Conservation (phyloP, 2,797 vertebrate species). For the Etheostoma nigrum region DNA sequence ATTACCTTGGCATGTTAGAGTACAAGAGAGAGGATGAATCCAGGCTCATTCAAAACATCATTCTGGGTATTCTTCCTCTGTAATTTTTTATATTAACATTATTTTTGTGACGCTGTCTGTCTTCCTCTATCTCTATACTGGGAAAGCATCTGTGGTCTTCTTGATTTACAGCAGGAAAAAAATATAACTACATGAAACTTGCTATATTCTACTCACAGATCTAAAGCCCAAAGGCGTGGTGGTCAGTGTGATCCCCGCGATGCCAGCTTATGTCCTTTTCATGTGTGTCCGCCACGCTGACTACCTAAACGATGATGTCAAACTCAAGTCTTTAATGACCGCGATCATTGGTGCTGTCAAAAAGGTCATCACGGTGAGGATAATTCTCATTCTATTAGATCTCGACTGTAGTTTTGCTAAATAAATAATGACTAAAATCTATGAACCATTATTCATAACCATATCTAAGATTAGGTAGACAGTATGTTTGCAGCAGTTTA, state of each 20-base stretch:
- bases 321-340: conserved; percentile 94
- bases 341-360: conserved; percentile 88
- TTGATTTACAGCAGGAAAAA: background rate
- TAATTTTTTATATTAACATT: background rate
- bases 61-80: conserved; percentile 87
- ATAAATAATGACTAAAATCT: background rate
- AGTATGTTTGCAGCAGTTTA: background rate
- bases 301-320: conserved; percentile 90
- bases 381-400: conserved; percentile 18
- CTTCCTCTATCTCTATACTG: rapidly evolving
- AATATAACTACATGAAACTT: background rate
- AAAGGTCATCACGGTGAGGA: conserved; percentile 89
- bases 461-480: background rate
- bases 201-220: conserved; percentile 78
- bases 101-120: background rate
- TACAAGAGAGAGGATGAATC: conserved; percentile 91
- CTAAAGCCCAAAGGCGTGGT: conserved; percentile 95
- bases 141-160: background rate
- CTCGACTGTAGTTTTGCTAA: background rate
- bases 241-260: conserved; percentile 94
- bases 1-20: conserved; percentile 96
- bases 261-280: conserved; percentile 94
- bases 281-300: conserved; percentile 96
- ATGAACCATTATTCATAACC: conserved; percentile 2
- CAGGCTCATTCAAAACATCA: conserved; percentile 90